Evolutionary conservation across 2,113 vertebrate genomes (phyloP).

Genomic region (Salvator merianae): DNA sequence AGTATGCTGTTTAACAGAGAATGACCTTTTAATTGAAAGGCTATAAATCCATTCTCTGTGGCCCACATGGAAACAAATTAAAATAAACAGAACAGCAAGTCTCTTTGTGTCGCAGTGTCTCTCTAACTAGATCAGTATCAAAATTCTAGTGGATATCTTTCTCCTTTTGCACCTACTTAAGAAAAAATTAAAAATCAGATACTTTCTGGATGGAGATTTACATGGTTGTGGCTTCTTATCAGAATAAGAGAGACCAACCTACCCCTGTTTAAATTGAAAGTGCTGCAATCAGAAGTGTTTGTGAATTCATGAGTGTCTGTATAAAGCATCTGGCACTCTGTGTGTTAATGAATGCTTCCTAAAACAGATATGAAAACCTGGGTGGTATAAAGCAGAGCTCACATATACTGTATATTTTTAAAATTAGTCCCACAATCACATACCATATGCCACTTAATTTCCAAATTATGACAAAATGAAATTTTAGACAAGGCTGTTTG

Average conservation of each 20-base stretch:
- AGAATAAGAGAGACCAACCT: slow-evolving; percentile 33
- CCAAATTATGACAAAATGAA: slow-evolving; percentile 50
- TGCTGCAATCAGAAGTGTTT: slow-evolving; percentile 12
- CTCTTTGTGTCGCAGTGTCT: slow-evolving; percentile 59
- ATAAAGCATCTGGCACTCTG: slow-evolving; percentile 43
- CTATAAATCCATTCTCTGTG: slow-evolving; percentile 77
- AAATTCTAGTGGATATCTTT: slow-evolving; percentile 53
- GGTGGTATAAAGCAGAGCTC: not conserved
- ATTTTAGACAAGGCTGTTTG: slow-evolving; percentile 39
- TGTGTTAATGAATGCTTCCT: slow-evolving; percentile 40
- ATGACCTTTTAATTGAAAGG: slow-evolving; percentile 84
- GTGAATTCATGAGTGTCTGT: slow-evolving; percentile 37
- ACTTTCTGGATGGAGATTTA: slow-evolving; percentile 55
- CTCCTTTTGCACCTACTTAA: slow-evolving; percentile 17
- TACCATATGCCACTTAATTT: slow-evolving; percentile 54
- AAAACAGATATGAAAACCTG: slow-evolving; percentile 20
- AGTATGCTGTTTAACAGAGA: slow-evolving; percentile 73
- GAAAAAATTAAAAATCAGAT: slow-evolving; percentile 33
- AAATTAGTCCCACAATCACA: slow-evolving; percentile 37
- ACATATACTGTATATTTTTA: slow-evolving; percentile 14
- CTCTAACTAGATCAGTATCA: slow-evolving; percentile 61
- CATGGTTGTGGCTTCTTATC: slow-evolving; percentile 42
- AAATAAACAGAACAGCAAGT: slow-evolving; percentile 72
- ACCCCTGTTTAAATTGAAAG: slow-evolving; percentile 51
- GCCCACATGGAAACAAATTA: slow-evolving; percentile 71